Evolutionary conservation across 2,888 invertebrate genomes (phyloP).

Genomic region (Tenthredo livida): DNA sequence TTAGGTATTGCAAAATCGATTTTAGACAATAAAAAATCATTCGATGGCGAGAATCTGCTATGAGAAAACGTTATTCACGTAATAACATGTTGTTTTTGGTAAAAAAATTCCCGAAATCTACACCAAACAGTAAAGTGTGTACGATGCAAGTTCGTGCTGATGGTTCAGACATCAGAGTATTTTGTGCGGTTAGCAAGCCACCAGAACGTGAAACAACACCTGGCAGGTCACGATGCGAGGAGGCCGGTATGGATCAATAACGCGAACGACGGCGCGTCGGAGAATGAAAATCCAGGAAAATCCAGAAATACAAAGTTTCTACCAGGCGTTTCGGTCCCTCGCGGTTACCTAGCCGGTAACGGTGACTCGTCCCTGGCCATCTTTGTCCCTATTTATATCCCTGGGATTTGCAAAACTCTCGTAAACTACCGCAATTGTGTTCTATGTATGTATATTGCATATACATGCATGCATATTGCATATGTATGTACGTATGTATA

Average conservation of each 20-base stretch:
- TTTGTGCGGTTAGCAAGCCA: slow-evolving; percentile 35
- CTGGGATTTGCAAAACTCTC: slow-evolving; percentile 44
- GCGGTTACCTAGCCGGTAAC: neutral
- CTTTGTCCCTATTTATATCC: slow-evolving; percentile 38
- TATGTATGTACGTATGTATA: neutral
- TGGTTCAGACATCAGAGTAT: neutral
- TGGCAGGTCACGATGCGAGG: slow-evolving; percentile 44
- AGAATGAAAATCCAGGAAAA: slow-evolving; percentile 39
- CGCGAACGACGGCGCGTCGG: slow-evolving; percentile 28
- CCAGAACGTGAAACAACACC: slow-evolving; percentile 51
- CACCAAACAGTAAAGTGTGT: neutral
- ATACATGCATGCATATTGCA: neutral
- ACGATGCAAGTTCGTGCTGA: neutral
- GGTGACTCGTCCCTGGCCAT: slow-evolving; percentile 8
- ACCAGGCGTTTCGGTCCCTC: slow-evolving; percentile 41
- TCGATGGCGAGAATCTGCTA: neutral
- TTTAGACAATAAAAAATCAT: neutral
- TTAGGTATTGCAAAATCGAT: neutral
- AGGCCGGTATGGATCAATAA: slow-evolving; percentile 49
- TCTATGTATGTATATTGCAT: neutral
- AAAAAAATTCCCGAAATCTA: neutral
- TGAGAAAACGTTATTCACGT: neutral
- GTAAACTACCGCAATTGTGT: slow-evolving; percentile 33
- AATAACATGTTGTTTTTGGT: neutral
- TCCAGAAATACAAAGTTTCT: slow-evolving; percentile 37